Percentiles rank a stretch among this genome's conserved stretches.
phyloP scores from a whole-genome alignment of 2,113 vertebrate genomes.

The Asarcornis scutulata region DNA sequence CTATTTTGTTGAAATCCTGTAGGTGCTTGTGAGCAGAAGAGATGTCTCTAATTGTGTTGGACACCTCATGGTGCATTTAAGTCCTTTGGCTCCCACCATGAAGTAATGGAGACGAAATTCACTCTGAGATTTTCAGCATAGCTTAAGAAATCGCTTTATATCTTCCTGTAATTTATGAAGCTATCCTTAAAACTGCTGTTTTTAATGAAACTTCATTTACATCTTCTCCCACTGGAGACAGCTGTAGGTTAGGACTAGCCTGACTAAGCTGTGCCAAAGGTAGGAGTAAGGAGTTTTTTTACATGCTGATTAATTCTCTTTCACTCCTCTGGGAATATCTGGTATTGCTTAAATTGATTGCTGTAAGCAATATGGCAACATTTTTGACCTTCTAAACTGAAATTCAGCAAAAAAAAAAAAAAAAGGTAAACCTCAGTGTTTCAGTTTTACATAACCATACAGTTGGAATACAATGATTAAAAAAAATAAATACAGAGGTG shows the following conservation, averaged over 20 bases:
- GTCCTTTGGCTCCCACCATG: not conserved
- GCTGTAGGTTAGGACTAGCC: slow-evolving; percentile 74
- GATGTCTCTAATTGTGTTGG: not conserved
- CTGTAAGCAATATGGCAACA: slow-evolving; percentile 73
- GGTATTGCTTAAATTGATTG: slow-evolving; percentile 76
- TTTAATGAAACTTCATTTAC: slow-evolving; percentile 73
- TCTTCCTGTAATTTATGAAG: slow-evolving; percentile 52
- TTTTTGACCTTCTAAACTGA: slow-evolving; percentile 73
- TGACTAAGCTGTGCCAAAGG: slow-evolving; percentile 76
- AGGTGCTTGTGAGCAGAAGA: not conserved
- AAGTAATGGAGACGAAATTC: not conserved
- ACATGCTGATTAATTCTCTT: slow-evolving; percentile 76
- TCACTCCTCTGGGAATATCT: slow-evolving; percentile 69
- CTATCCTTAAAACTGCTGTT: slow-evolving; percentile 62
- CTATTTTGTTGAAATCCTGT: not conserved
- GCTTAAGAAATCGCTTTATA: slow-evolving; percentile 22
- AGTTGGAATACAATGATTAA: not conserved
- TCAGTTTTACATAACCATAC: slow-evolving; percentile 27
- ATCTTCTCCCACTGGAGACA: slow-evolving; percentile 72
- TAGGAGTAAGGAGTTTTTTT: slow-evolving; percentile 75
- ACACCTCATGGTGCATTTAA: not conserved
- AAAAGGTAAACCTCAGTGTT: not conserved
- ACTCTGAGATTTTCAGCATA: not conserved
- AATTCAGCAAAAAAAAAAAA: slow-evolving; percentile 44
- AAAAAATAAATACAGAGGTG: not conserved